Conservation (phyloP, 2,888 invertebrate genomes). For the Acholoe squamosa region DNA sequence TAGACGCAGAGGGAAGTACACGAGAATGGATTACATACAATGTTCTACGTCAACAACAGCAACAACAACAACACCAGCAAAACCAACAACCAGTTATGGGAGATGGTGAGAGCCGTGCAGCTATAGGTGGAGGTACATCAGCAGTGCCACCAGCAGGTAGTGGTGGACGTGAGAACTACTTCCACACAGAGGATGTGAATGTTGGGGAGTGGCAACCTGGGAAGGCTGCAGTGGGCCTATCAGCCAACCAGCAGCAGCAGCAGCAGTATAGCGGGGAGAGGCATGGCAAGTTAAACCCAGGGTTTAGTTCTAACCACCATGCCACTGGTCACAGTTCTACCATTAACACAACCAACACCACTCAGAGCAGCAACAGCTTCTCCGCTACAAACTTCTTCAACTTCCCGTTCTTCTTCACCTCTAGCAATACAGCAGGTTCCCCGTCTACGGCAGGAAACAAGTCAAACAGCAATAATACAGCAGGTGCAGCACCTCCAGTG, state of each 20-base stretch:
- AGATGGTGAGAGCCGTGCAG: too few relatives aligned
- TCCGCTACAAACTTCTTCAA: neutral
- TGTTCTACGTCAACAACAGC: neutral
- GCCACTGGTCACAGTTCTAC: neutral
- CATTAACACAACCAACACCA: neutral
- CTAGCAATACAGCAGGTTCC: neutral
- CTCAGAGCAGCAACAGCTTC: neutral
- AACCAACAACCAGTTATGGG: too few relatives aligned
- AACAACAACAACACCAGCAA: neutral
- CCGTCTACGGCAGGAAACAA: neutral
- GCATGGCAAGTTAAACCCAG: neutral
- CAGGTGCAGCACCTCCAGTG: too few relatives aligned
- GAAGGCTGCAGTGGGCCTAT: neutral
- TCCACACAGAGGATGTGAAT: too few relatives aligned
- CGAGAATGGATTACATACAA: too few relatives aligned
- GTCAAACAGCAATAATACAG: neutral
- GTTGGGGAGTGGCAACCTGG: neutral
- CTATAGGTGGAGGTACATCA: too few relatives aligned
- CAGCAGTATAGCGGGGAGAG: neutral
- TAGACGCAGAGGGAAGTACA: too few relatives aligned
- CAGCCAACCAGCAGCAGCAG: neutral
- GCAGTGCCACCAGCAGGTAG: too few relatives aligned
- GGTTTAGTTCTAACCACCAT: neutral
- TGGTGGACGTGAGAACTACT: too few relatives aligned
- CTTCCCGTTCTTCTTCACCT: conserved; percentile 13